Conservation (phyloP, 1,140 invertebrate species). For the Formica selysi region DNA sequence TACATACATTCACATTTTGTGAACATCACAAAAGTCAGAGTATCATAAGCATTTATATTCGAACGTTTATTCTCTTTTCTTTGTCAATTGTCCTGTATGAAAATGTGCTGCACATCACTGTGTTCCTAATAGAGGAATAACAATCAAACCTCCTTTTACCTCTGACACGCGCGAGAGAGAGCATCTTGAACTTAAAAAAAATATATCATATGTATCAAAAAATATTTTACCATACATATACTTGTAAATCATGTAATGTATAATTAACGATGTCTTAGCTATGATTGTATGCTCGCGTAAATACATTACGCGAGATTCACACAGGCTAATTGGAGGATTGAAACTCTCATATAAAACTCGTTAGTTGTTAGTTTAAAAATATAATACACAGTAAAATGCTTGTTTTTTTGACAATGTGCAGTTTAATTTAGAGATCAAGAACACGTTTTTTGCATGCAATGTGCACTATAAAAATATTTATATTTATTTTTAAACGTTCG, state of each 20-base stretch:
- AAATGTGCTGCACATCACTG: constrained; percentile 61
- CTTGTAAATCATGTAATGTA: constrained; percentile 10
- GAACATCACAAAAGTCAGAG: constrained; percentile 28
- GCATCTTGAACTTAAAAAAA: constrained; percentile 15
- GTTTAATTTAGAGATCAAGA: constrained; percentile 61
- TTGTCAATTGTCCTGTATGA: constrained; percentile 54
- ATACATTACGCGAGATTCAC: constrained; percentile 6
- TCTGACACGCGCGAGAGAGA: constrained; percentile 19
- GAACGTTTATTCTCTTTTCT: constrained; percentile 31
- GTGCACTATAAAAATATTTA: constrained; percentile 68
- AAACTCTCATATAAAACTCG: constrained; percentile 43
- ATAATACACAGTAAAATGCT: constrained; percentile 58
- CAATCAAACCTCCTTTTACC: constrained; percentile 60
- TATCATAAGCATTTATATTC: constrained; percentile 27
- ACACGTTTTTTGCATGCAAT: constrained; percentile 64
- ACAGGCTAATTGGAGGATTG: constrained; percentile 57
- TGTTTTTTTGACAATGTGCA: constrained; percentile 70
- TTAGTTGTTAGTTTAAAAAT: constrained; percentile 53
- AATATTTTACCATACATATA: constrained; percentile 34
- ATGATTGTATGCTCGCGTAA: constrained; percentile 1
- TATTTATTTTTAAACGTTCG: constrained; percentile 71
- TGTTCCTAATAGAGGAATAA: constrained; percentile 44
- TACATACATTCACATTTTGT: constrained; percentile 28
- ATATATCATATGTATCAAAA: constrained; percentile 18
- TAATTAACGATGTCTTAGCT: constrained; percentile 14